phyloP scores from a whole-genome alignment of 64 coral and sea anemone genomes.

The Actinia tenebrosa region DNA sequence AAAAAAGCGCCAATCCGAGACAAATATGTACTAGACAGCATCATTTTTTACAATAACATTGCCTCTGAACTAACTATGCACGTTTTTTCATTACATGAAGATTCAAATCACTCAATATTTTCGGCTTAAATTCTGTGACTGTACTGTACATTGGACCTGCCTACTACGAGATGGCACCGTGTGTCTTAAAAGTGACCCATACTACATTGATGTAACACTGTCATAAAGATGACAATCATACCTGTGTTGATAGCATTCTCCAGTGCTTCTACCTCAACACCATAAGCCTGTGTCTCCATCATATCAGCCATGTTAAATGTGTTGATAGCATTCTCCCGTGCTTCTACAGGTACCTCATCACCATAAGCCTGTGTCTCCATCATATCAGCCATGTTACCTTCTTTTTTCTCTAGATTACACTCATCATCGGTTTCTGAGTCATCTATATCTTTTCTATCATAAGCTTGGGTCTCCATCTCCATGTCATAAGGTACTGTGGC shows the following conservation, averaged over 20 bases:
- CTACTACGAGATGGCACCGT: too few relatives aligned
- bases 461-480: conserved; percentile 17
- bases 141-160: too few relatives aligned
- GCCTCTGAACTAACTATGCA: too few relatives aligned
- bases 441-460: not conserved
- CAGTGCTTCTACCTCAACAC: not conserved
- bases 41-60: too few relatives aligned
- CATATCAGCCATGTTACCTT: not conserved
- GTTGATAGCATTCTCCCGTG: not conserved
- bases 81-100: too few relatives aligned
- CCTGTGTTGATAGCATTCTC: not conserved
- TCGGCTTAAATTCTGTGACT: too few relatives aligned
- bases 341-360: not conserved
- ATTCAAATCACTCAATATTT: too few relatives aligned
- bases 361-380: conserved; percentile 17
- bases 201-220: too few relatives aligned
- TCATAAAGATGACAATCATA: too few relatives aligned
- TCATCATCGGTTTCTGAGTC: conserved; percentile 15
- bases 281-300: conserved; percentile 15
- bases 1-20: too few relatives aligned
- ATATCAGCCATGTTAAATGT: not conserved
- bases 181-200: too few relatives aligned
- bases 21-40: too few relatives aligned
- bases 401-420: not conserved
- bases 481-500: conserved; percentile 3